Base-by-base conservation (phyloP, 2,888 invertebrate genomes). In the Seira musarum region DNA sequence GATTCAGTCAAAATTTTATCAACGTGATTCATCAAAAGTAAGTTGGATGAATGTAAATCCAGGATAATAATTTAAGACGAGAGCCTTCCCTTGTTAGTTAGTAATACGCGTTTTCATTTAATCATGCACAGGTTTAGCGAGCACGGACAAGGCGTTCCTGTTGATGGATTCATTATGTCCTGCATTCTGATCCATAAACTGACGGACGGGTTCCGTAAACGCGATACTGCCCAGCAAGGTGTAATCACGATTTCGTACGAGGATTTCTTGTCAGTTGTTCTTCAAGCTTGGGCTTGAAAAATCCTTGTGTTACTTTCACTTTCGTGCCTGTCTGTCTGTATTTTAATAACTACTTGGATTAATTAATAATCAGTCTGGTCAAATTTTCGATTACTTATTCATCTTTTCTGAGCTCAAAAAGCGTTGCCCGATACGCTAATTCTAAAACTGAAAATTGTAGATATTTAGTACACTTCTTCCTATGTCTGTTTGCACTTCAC, bases 161-260 rank as follows among this genome's bases (percentile, higher is more conserved):
- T 97, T 53, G 97, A 97, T 89, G 93, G 93, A 87, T 97, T 97
- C 88, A 96, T 97, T 86, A 95, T 96, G 53, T 89, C 94, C 13
- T 96, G 96, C 88, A 94, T 97, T 10, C 94, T 96, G 90, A 92
- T 97, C 83, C 96, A 96, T 88, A 93, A 94, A 82, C 95, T 95
- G 85, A 96, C 90, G 81, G 97, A 97, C 88, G 95, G 95, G 22
- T 98, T 98, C 88, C 91, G 94, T 87, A 90, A 91, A 74, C 92
- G 94, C 71, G 97, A 98, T 88, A 91, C 92, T 0, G 93, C 94
- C 85, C 92, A 93, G 89, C 93, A 93, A 87, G 98, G 97, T 46
- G 91, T 92, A 6, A 96, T 98, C 71, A 93, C 93, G 1, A 93
- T 97, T 88, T 93, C 91, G 25, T 98, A 97, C 88, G 98, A 98